Evolutionary conservation across 2,113 vertebrate species (phyloP).

Genomic region (Lichenostomus cassidix): DNA sequence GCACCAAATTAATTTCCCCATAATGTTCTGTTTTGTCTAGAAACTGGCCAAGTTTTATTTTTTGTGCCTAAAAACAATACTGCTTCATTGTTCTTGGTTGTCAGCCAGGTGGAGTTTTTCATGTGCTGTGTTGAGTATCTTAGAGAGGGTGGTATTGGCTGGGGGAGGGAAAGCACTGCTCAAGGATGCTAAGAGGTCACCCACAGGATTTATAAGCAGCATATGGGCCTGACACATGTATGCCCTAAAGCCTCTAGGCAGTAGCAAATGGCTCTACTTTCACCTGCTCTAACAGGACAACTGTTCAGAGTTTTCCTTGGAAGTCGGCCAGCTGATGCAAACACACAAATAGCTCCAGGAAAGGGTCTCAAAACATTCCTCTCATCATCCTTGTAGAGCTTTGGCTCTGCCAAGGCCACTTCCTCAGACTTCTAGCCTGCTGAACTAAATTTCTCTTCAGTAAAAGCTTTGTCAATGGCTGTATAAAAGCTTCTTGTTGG

Average conservation of each 20-base stretch:
- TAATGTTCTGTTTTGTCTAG: conserved; percentile 72
- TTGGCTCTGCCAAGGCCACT: background rate
- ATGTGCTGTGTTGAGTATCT: conserved; percentile 14
- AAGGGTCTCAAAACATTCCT: conserved; percentile 22
- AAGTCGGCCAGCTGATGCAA: conserved; percentile 59
- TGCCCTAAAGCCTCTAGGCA: conserved; percentile 60
- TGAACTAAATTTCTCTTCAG: background rate
- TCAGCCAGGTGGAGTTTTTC: conserved; percentile 71
- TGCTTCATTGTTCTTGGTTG: conserved; percentile 71
- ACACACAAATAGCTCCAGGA: conserved; percentile 41
- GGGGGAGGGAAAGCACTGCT: conserved; percentile 24
- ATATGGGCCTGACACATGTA: conserved; percentile 63
- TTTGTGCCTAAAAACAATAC: conserved; percentile 68
- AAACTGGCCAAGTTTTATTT: conserved; percentile 54
- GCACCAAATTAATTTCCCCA: conserved; percentile 71
- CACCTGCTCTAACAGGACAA: conserved; percentile 72
- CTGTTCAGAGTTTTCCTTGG: conserved; percentile 70
- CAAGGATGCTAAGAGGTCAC: conserved; percentile 64
- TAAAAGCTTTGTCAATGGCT: background rate
- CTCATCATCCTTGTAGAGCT: conserved; percentile 1
- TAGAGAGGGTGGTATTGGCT: background rate
- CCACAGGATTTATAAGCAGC: conserved; percentile 65
- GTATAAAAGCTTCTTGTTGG: background rate
- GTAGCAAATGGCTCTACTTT: conserved; percentile 66
- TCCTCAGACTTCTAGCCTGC: background rate